Base-by-base conservation (phyloP, 2,113 vertebrate genomes). In the Castor canadensis region DNA sequence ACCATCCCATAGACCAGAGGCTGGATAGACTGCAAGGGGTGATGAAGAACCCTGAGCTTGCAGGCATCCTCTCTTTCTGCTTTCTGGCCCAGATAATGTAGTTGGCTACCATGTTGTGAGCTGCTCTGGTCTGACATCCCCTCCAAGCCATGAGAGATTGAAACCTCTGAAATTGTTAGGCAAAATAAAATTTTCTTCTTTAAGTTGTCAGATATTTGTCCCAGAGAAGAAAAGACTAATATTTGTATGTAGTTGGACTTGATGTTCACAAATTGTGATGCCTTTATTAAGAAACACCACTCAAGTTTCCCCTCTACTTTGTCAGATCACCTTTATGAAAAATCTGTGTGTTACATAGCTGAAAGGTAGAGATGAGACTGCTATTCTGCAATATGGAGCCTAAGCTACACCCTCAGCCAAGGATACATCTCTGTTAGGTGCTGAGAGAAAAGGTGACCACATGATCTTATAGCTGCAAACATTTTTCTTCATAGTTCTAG, bases 331-430 rank as follows among this genome's bases (percentile, higher is more conserved):
- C 40, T 73, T 86, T 43, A 71, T 79, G 45, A 60, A 62, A 76
- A 66, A 45, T 2, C 4, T 7, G 35, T 19, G 43, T 2, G 76
- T 4, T 62, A 0, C 2, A 38, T 12, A 5, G 49, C 91, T 67
- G 15, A 32, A 45, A 11, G 52, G 9, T 22, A 82, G 69, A 83
- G 3, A 12, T 43, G 9, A 76, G 11, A 17, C 6, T 0, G 1
- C 19, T n/a, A 15, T 38, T 30, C 1, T 52, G 1, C 2, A 73
- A 0, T 1, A 22, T 26, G 12, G 5, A 40, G 13, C 45, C n/a
- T 72, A 12, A 45, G 11, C 15, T 40, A 12, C 12, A 82, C 5
- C 1, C 54, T 12, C 30, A 67, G 38, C 0, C 54, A 69, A 73
- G 26, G 0, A 9, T 9, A 24, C 5, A 11, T 43, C 4, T n/a